These are phyloP conservation scores for Chanos chanos DNA, from an alignment of 2,797 vertebrate species.

Conservation along the genomic window DNA sequence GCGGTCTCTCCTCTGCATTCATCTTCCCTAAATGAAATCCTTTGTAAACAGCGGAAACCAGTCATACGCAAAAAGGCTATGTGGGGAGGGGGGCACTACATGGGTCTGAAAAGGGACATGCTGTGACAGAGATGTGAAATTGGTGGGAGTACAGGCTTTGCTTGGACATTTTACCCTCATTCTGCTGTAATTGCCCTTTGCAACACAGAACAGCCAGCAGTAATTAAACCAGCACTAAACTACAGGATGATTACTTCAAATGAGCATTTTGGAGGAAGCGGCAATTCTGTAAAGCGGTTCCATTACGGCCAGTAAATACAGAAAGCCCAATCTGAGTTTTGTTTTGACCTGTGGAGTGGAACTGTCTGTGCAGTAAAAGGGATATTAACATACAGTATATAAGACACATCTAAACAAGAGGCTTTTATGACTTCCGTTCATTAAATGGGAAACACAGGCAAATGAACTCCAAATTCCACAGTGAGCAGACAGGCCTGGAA, in stretches of 20 bases:
- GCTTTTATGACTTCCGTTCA: too few relatives aligned
- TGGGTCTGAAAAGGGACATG: conserved; percentile 64
- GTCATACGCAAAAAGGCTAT: background rate
- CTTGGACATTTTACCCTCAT: conserved; percentile 84
- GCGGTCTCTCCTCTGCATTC: conserved; percentile 78
- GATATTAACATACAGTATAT: background rate
- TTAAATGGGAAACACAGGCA: too few relatives aligned
- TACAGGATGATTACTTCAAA: conserved; percentile 93
- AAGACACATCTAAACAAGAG: background rate
- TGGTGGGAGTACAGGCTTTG: conserved; percentile 81
- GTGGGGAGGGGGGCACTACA: conserved; percentile 8
- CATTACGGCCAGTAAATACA: conserved; percentile 89
- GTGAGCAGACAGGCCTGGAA: too few relatives aligned
- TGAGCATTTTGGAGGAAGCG: conserved; percentile 89
- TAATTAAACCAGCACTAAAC: conserved; percentile 92
- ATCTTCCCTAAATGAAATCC: conserved; percentile 88
- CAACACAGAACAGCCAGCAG: conserved; percentile 88
- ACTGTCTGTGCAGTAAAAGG: conserved; percentile 56
- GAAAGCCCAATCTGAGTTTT: conserved; percentile 80
- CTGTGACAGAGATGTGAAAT: conserved; percentile 84
- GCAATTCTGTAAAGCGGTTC: conserved; percentile 87
- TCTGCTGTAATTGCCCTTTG: conserved; percentile 96
- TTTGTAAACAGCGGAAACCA: conserved; percentile 82
- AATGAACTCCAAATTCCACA: too few relatives aligned
- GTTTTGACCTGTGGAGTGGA: too few relatives aligned